A percentile compares a stretch with the other conserved stretches of the same genome.
phyloP scores from a whole-genome alignment of 2,888 invertebrate genomes.

The Biston stratarius region DNA sequence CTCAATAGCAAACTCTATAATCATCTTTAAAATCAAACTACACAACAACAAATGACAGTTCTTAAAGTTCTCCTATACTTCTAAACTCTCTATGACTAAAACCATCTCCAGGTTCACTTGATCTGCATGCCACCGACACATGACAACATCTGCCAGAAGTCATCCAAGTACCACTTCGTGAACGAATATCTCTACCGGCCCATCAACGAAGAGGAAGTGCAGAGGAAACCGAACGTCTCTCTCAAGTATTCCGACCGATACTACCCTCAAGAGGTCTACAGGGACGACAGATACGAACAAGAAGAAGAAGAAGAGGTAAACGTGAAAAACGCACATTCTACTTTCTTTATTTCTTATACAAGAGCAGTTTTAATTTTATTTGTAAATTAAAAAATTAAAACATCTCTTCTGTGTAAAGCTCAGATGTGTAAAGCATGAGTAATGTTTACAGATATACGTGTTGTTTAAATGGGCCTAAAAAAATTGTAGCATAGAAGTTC shows the following conservation, averaged over 20 bases:
- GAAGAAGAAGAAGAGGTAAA: slow-evolving; percentile 79
- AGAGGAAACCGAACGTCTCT: slow-evolving; percentile 92
- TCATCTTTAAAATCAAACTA: no score
- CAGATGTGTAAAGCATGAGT: no score
- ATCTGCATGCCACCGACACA: slow-evolving; percentile 97
- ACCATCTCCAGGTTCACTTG: slow-evolving; percentile 91
- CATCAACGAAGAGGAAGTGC: slow-evolving; percentile 93
- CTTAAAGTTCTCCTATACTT: no score
- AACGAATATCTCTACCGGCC: slow-evolving; percentile 97
- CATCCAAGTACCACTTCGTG: slow-evolving; percentile 95
- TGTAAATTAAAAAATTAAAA: no score
- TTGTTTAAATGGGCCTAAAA: no score
- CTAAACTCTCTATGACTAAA: not conserved
- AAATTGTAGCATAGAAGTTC: no score
- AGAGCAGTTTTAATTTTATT: no score
- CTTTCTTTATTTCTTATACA: no score
- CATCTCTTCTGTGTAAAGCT: no score
- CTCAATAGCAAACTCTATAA: no score
- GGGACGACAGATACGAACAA: slow-evolving; percentile 86
- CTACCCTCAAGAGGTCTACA: slow-evolving; percentile 93
- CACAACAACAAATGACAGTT: not conserved
- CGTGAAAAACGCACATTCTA: not conserved
- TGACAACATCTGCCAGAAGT: slow-evolving; percentile 95
- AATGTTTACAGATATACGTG: no score
- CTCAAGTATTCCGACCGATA: slow-evolving; percentile 93